A percentile compares a stretch with the other conserved stretches of the same genome.
These are phyloP conservation scores for Hypena proboscidalis DNA, from an alignment of 2,888 invertebrate species.

Conservation along the genomic window DNA sequence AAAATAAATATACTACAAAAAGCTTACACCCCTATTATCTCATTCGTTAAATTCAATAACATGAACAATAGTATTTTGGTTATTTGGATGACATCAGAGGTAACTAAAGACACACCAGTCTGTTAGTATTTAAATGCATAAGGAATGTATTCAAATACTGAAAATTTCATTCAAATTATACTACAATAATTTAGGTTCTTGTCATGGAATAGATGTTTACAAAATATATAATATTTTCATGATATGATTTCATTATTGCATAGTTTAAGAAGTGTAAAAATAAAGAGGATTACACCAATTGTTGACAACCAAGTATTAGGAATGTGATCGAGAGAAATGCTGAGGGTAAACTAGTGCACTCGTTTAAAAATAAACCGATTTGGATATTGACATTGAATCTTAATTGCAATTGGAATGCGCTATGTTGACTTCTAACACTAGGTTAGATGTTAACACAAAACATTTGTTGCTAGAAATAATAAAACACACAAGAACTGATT, in stretches of 20 bases:
- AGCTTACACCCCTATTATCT: slow-evolving; percentile 47
- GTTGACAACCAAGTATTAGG: slow-evolving; percentile 27
- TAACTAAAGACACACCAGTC: slow-evolving; percentile 42
- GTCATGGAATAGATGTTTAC: slow-evolving; percentile 44
- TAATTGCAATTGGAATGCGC: too few relatives aligned
- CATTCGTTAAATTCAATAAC: slow-evolving; percentile 43
- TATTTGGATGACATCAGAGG: slow-evolving; percentile 43
- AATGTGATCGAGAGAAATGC: slow-evolving; percentile 2
- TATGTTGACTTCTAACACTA: too few relatives aligned
- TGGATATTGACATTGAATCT: too few relatives aligned
- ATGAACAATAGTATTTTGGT: slow-evolving; percentile 33
- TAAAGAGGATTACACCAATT: slow-evolving; percentile 11
- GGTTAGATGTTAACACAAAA: too few relatives aligned
- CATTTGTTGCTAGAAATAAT: too few relatives aligned
- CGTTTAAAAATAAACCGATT: too few relatives aligned
- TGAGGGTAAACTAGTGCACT: too few relatives aligned
- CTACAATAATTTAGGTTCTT: slow-evolving; percentile 22
- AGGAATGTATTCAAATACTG: slow-evolving; percentile 46
- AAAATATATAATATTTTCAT: slow-evolving; percentile 42
- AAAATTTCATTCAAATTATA: slow-evolving; percentile 29
- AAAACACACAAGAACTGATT: too few relatives aligned
- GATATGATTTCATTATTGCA: slow-evolving; percentile 49
- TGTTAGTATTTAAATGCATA: slow-evolving; percentile 42
- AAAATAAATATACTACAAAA: slow-evolving; percentile 73
- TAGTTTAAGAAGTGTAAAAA: slow-evolving; percentile 18